These are phyloP conservation scores for Butastur rufipennis DNA, from an alignment of 2,113 vertebrate species.

Conservation along the genomic window DNA sequence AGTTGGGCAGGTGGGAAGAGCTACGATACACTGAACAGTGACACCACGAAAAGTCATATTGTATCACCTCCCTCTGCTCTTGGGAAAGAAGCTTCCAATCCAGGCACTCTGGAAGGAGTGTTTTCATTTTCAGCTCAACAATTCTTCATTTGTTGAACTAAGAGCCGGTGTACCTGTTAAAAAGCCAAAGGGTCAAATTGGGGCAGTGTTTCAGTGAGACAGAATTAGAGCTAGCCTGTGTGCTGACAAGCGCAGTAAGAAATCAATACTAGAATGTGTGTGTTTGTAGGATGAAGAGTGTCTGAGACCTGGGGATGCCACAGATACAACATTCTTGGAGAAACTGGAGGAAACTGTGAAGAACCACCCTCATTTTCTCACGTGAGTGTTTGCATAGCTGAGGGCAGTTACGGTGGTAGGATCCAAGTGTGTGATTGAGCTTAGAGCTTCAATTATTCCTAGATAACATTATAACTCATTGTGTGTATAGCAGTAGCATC, in stretches of 20 bases:
- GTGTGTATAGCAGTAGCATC: background rate
- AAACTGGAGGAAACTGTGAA: constrained; percentile 92
- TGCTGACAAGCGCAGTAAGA: background rate
- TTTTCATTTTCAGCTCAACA: background rate
- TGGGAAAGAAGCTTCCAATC: background rate
- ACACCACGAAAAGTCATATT: background rate
- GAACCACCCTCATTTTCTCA: constrained; percentile 92
- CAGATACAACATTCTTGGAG: constrained; percentile 91
- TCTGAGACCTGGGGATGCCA: constrained; percentile 93
- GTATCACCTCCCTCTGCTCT: background rate
- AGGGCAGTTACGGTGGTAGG: background rate
- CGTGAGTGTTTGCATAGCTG: constrained; percentile 77
- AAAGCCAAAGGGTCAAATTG: background rate
- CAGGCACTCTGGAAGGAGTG: background rate
- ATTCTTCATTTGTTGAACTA: background rate
- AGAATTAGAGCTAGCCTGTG: background rate
- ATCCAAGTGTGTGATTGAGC: background rate
- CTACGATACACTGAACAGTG: background rate
- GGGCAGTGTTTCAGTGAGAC: background rate
- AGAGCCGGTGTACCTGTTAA: too few species aligned
- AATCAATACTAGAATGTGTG: background rate
- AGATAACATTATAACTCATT: accelerated
- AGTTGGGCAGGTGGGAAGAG: background rate
- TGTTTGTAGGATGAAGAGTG: constrained; percentile 91
- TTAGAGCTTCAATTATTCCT: background rate